Percentiles rank a stretch among this genome's conserved stretches.
Evolutionary conservation across 1,140 invertebrate genomes (phyloP).

Genomic region (Drosophila santomea): DNA sequence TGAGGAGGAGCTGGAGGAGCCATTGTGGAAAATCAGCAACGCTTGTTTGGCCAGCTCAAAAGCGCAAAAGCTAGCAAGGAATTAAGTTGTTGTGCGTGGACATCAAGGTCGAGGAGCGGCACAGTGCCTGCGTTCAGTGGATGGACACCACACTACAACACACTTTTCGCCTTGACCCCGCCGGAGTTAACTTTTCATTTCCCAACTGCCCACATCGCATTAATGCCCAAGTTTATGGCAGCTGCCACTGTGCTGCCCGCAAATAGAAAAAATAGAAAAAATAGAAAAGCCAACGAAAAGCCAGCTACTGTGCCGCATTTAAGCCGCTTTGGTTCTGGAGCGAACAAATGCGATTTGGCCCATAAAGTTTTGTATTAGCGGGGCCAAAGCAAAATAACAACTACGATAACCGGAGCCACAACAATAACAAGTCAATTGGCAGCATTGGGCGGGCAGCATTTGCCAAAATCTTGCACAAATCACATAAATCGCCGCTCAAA

Average conservation of each 20-base stretch:
- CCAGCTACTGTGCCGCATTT: slow-evolving; percentile 51
- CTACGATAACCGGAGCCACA: neutral
- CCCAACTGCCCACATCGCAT: slow-evolving; percentile 51
- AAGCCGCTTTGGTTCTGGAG: slow-evolving; percentile 77
- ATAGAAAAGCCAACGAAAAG: slow-evolving; percentile 61
- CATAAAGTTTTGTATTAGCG: slow-evolving; percentile 77
- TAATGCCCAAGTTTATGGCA: slow-evolving; percentile 72
- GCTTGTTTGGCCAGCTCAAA: slow-evolving; percentile 56
- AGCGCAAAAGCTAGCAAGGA: slow-evolving; percentile 16
- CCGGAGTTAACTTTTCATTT: slow-evolving; percentile 37
- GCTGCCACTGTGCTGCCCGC: slow-evolving; percentile 49
- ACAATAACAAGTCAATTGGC: slow-evolving; percentile 65
- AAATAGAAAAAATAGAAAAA: slow-evolving; percentile 79
- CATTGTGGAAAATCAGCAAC: slow-evolving; percentile 77
- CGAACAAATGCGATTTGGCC: slow-evolving; percentile 74
- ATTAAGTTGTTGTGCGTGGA: slow-evolving; percentile 75
- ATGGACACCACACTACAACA: neutral
- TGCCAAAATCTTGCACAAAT: slow-evolving; percentile 78
- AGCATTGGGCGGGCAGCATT: slow-evolving; percentile 41
- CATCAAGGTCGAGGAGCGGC: slow-evolving; percentile 60
- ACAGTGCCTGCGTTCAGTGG: slow-evolving; percentile 7
- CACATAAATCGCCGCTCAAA: slow-evolving; percentile 77
- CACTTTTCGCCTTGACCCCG: slow-evolving; percentile 60
- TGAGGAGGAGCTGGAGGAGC: slow-evolving; percentile 3
- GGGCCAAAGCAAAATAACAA: slow-evolving; percentile 7